Evolutionary conservation across 2,888 invertebrate species (phyloP), one percentile per base, ranked within the genome.

Genomic region (Drosophila meridionalis): DNA sequence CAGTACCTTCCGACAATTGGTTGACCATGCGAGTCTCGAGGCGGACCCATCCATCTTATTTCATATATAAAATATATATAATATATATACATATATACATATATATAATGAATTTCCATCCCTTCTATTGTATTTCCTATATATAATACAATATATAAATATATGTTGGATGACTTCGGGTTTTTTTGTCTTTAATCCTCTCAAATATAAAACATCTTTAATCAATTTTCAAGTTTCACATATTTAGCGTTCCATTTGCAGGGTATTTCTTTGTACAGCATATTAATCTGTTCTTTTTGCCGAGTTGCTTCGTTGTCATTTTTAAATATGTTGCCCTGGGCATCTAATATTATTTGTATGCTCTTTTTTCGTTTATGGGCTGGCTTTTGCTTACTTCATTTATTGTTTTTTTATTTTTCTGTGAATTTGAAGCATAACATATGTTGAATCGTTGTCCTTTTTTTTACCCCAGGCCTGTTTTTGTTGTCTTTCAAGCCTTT

Each of bases 281-380:
- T 6, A 30, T 48, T 56, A 28, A 4, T 12, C 9, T 20, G 3
- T 50, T 60, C 52, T 20, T 62, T 64, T 26, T 56, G 56, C 57
- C 28, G 6, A 48, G 28, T 26, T 48, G 26, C 55, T 58, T 36
- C 32, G 38, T 20, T 66, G 50, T 71, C 58, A 65, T 66, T 82
- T 83, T 80, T 80, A 66, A 85, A 73, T 72, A 68, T 69, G 70
- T 76, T 69, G 81, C 83, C 58, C 43, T 12, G 40, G 69, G 80
- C 45, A 69, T 57, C 30, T n/a, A n/a, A 48, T 48, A 30, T 8
- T 48, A 48, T 70, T 75, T 73, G 61, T 71, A 71, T 69, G 32
- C 52, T 26, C 45, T 34, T 42, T 38, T 36, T 53, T 59, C 61
- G 57, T 59, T 52, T 64, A 43, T 58, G 9, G 11, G 40, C 71